Conservation (phyloP, 2,797 vertebrate species). For the Etheostoma perlongum region DNA sequence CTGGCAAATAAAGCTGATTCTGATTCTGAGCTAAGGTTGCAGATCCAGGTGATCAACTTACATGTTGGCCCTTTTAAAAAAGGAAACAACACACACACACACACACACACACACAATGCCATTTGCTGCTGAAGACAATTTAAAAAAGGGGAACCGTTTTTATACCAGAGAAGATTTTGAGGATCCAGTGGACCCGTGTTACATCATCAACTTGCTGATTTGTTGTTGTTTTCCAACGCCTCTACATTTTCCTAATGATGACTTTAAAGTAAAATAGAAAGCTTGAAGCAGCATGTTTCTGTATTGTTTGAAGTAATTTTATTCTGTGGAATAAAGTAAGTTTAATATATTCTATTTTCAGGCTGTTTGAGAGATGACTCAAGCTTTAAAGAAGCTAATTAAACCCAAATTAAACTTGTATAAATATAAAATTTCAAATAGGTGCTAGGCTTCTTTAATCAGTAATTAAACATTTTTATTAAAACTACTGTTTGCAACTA, state of each 20-base stretch:
- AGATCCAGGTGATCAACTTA: conserved; percentile 51
- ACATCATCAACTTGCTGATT: background rate
- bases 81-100: background rate
- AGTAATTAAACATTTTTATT: background rate
- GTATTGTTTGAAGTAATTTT: background rate
- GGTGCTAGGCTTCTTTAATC: background rate
- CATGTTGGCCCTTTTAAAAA: conserved; percentile 1
- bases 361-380: background rate
- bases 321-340: background rate
- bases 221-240: background rate
- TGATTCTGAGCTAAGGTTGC: conserved; percentile 4
- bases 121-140: background rate
- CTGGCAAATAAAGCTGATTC: too few species aligned
- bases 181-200: background rate
- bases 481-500: background rate
- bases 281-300: background rate
- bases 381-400: background rate
- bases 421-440: background rate
- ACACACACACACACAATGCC: background rate
- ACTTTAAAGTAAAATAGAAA: background rate
- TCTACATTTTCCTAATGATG: background rate
- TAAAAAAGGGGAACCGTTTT: too few species aligned
- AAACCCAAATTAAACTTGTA: background rate
- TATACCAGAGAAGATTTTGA: background rate
- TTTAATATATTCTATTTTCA: background rate